These are phyloP conservation scores for Heliangelus exortis DNA, from an alignment of 2,797 vertebrate genomes.

Conservation along the genomic window DNA sequence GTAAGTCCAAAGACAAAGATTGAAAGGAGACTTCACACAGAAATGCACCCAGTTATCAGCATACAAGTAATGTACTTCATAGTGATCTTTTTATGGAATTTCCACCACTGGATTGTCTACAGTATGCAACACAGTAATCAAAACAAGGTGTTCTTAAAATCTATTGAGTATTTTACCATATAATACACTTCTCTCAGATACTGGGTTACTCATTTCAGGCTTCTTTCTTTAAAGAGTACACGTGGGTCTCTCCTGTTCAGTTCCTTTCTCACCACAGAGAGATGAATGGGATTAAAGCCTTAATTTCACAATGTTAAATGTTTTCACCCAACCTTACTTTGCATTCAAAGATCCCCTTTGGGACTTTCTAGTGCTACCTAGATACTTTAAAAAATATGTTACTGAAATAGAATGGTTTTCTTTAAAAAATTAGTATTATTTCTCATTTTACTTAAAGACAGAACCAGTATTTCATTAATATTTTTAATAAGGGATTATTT, in stretches of 20 bases:
- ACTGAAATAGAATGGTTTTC: not conserved
- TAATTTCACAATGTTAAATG: not conserved
- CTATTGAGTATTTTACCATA: not conserved
- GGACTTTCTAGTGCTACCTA: not conserved
- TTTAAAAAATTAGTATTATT: not conserved
- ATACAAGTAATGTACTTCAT: not conserved
- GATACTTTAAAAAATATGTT: not conserved
- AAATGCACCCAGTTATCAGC: slow-evolving; percentile 52
- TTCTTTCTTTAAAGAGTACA: not conserved
- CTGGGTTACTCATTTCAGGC: not conserved
- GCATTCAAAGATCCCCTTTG: not conserved
- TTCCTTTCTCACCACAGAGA: not conserved
- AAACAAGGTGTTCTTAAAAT: not conserved
- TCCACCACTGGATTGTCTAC: not conserved
- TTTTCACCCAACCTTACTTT: not conserved
- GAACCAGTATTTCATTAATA: not conserved
- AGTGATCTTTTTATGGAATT: not conserved
- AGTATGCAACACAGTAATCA: not conserved
- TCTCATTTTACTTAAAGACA: not conserved
- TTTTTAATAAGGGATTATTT: not conserved
- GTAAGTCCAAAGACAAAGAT: not conserved
- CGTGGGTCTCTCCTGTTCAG: not conserved
- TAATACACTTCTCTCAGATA: not conserved
- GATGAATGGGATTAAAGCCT: not conserved
- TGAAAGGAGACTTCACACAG: slow-evolving; percentile 3